Conservation (phyloP, 1,140 invertebrate species). For the Zaprionus camerounensis region DNA sequence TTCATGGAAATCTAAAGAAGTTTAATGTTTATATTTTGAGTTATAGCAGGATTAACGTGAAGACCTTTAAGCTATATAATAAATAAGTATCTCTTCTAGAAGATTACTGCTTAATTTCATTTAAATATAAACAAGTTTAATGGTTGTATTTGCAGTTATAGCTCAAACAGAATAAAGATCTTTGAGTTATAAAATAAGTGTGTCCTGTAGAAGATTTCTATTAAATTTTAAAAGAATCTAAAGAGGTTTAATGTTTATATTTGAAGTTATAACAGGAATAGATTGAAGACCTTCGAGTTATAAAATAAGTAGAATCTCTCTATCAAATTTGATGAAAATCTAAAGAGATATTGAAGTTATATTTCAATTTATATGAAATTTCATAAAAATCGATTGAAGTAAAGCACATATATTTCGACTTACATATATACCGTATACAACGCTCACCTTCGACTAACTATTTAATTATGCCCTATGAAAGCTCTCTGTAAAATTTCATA, state of each 20-base stretch:
- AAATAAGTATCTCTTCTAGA: background rate
- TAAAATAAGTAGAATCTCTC: background rate
- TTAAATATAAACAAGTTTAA: background rate
- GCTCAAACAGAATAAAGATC: background rate
- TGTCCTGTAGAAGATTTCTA: background rate
- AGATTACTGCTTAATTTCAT: background rate
- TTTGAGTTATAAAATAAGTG: background rate
- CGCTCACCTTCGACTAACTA: background rate
- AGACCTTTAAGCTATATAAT: background rate
- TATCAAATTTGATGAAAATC: background rate
- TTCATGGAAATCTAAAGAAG: background rate
- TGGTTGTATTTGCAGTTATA: background rate
- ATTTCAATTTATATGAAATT: background rate
- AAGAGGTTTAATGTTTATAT: background rate
- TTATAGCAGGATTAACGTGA: background rate
- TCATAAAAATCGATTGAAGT: background rate
- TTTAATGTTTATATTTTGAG: background rate
- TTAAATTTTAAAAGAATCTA: background rate
- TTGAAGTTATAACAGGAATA: background rate
- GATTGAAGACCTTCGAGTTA: background rate
- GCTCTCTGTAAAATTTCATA: background rate
- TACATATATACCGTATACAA: background rate
- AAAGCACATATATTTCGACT: background rate
- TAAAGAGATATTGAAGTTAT: background rate
- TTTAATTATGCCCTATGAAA: too few relatives aligned